Evolutionary conservation across 2,113 vertebrate species (phyloP), one percentile per base, ranked within the genome.

Genomic region (Bubo scandiacus): DNA sequence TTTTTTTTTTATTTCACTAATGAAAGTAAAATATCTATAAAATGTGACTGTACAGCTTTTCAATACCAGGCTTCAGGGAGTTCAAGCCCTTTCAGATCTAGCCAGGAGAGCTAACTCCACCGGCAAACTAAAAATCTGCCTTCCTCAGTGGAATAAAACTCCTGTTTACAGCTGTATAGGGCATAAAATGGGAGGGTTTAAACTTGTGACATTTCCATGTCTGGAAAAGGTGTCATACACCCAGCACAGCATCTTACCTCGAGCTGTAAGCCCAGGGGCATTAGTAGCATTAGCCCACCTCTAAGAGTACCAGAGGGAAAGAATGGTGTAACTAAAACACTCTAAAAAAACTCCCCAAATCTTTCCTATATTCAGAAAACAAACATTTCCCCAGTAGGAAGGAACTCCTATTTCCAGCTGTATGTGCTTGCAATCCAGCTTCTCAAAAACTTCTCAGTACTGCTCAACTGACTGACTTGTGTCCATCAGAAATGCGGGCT

Each of bases 171-270:
- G 84, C 71, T 88, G 78, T 26, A 80, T 3, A 83, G 63, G 71
- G 79, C 78, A 91, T 72, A 88, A 92, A 93, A 94, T 2, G 5
- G 62, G 32, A 92, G 65, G 73, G 75, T 97, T 96, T 95, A 95
- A 95, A 95, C 86, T 73, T 83, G 78, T 97, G 94, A 97, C 87
- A 95, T 97, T 97, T 96, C 74, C 62, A 59, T 45, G 58, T 80
- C 70, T 92, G 54, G 89, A 94, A 88, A 91, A 91, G 81, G 71
- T 80, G 89, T 51, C 89, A 91, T 83, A 70, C 0, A 3, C 58
- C 54, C 66, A 87, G 74, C 86, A 88, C 38, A 89, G 92, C 45
- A 54, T 80, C 84, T 63, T 47, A 85, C 94, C 95, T 91, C 3
- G 1, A 95, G 89, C 89, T 88, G 54, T 66, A 95, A 90, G 81